Evolutionary conservation across 2,113 vertebrate species (phyloP).

Genomic region (Pelobates fuscus): DNA sequence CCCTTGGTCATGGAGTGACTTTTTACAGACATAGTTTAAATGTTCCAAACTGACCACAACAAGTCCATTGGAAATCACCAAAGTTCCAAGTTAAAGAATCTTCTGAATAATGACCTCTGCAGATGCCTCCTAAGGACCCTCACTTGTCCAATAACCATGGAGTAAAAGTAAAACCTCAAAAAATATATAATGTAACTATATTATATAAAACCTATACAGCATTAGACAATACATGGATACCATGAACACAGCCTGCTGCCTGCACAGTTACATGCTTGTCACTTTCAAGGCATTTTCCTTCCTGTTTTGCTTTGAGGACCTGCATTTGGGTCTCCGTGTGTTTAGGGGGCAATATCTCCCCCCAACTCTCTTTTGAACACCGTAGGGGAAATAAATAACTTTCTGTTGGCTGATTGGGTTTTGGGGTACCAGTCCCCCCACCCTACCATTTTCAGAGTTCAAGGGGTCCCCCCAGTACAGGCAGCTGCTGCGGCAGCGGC

Average conservation of each 20-base stretch:
- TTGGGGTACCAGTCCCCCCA: neutral
- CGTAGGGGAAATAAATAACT: conserved; percentile 13
- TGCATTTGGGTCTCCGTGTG: conserved; percentile 14
- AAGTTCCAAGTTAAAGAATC: conserved; percentile 42
- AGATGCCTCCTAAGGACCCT: conserved; percentile 32
- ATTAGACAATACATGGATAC: conserved; percentile 74
- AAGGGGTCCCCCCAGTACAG: conserved; percentile 34
- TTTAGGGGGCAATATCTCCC: neutral
- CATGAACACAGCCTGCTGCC: conserved; percentile 64
- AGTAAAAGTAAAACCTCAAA: conserved; percentile 54
- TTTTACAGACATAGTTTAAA: neutral
- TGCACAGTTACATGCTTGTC: neutral
- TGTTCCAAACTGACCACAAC: neutral
- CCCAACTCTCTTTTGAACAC: neutral
- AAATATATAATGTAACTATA: conserved; percentile 51
- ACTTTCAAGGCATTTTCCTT: conserved; percentile 4
- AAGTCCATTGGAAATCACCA: neutral
- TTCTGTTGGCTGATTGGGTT: neutral
- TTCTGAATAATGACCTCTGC: conserved; percentile 53
- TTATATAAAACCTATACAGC: conserved; percentile 62
- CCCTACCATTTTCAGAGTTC: neutral
- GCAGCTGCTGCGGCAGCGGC: conserved; percentile 58
- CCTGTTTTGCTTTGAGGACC: neutral
- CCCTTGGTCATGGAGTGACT: neutral
- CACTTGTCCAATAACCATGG: too few relatives aligned